These are phyloP conservation scores for Odocoileus virginianus DNA, from an alignment of 2,113 vertebrate genomes.

Conservation along the genomic window DNA sequence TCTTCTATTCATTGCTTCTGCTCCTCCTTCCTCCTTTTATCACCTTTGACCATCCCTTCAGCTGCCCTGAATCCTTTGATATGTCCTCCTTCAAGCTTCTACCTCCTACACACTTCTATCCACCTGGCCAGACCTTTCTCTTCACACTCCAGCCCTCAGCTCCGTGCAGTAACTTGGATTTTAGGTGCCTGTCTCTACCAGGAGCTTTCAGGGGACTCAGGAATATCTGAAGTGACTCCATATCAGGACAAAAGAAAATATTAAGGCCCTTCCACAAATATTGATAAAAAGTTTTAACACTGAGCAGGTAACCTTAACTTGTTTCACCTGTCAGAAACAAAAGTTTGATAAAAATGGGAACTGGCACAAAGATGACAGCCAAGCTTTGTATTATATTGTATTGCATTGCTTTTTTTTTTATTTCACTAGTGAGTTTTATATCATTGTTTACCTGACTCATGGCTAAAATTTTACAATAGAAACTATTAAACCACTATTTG, in stretches of 20 bases:
- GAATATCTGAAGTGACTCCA: background rate
- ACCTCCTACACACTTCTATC: background rate
- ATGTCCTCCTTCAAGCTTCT: background rate
- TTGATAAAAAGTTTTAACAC: background rate
- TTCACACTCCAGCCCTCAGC: background rate
- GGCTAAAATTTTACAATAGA: background rate
- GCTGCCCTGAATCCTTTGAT: background rate
- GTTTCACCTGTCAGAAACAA: background rate
- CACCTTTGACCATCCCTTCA: background rate
- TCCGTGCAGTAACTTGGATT: background rate
- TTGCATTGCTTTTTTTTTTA: background rate
- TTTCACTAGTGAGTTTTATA: background rate
- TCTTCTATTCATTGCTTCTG: background rate
- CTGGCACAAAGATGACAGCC: background rate
- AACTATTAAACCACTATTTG: background rate
- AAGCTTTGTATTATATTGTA: background rate
- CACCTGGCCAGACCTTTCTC: background rate
- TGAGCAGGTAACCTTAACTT: background rate
- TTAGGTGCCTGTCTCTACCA: background rate
- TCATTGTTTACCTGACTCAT: background rate
- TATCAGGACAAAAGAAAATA: background rate
- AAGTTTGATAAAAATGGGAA: background rate
- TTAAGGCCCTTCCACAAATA: background rate
- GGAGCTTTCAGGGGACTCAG: background rate
- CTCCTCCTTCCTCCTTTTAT: background rate